A percentile compares a stretch with the other conserved stretches of the same genome.
Conservation (phyloP, 2,113 vertebrate species). For the Pyxicephalus adspersus region DNA sequence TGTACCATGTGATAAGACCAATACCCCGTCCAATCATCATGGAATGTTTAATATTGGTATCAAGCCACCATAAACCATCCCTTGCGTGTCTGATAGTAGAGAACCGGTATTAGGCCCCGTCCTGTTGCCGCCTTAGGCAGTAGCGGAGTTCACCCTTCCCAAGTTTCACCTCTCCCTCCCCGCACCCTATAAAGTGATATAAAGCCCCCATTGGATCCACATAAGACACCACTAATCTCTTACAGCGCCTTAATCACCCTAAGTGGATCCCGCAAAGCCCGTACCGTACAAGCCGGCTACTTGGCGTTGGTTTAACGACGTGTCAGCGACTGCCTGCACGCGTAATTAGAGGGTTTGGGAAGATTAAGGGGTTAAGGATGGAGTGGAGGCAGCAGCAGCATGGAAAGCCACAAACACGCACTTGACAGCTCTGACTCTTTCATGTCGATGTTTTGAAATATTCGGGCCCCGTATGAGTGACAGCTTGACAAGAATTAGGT, state of each 20-base stretch:
- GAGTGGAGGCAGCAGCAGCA: conserved; percentile 48
- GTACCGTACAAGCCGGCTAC: not conserved
- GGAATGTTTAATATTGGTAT: no score
- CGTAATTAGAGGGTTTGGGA: conserved; percentile 43
- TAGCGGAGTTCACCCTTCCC: no score
- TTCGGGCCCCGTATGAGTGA: conserved; percentile 31
- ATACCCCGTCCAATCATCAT: no score
- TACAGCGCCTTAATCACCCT: conserved; percentile 24
- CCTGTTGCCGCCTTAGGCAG: no score
- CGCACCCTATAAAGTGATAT: conserved; percentile 5
- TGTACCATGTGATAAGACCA: no score
- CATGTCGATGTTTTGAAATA: conserved; percentile 55
- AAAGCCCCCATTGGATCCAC: not conserved
- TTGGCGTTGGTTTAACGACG: conserved; percentile 41
- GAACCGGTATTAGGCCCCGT: no score
- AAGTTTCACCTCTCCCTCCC: not conserved
- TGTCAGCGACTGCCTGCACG: conserved; percentile 10
- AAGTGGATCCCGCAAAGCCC: not conserved
- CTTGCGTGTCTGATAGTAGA: no score
- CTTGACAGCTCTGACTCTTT: conserved; percentile 46
- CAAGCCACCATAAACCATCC: no score
- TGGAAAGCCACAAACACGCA: conserved; percentile 37
- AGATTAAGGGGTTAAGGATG: conserved; percentile 60
- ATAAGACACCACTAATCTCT: conserved; percentile 5
- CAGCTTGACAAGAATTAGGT: conserved; percentile 12